phyloP scores from a whole-genome alignment of 1,140 invertebrate species.

The Lasaia peninsularis region DNA sequence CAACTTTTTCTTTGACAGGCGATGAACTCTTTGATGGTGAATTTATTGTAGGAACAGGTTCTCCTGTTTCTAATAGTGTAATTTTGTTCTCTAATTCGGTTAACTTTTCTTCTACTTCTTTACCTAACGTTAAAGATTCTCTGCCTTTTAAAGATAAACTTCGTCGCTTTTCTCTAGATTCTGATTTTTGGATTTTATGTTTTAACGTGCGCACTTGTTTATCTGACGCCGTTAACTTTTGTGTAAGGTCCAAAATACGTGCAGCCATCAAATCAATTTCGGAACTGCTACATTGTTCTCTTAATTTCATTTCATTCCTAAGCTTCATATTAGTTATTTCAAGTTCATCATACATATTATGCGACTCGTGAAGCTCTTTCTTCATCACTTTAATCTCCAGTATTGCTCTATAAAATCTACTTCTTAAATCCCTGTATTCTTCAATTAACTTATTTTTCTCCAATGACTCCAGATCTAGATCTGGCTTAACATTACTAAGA shows the following conservation, averaged over 20 bases:
- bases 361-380: slow-evolving; percentile 87
- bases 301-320: slow-evolving; percentile 83
- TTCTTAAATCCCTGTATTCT: slow-evolving; percentile 86
- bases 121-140: slow-evolving; percentile 87
- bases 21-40: slow-evolving; percentile 73
- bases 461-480: slow-evolving; percentile 84
- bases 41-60: slow-evolving; percentile 64
- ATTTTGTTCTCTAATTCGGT: slow-evolving; percentile 88
- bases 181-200: slow-evolving; percentile 87
- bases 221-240: slow-evolving; percentile 88
- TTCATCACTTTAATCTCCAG: slow-evolving; percentile 90
- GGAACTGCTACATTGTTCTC: slow-evolving; percentile 83
- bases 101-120: slow-evolving; percentile 90
- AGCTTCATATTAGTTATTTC: slow-evolving; percentile 86
- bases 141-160: slow-evolving; percentile 89
- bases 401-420: slow-evolving; percentile 88
- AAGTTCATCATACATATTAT: slow-evolving; percentile 87
- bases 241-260: slow-evolving; percentile 90
- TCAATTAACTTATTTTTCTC: slow-evolving; percentile 88
- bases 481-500: slow-evolving; percentile 87
- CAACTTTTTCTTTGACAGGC: slow-evolving; percentile 72
- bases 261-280: slow-evolving; percentile 89
- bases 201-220: slow-evolving; percentile 88
- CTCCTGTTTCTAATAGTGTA: slow-evolving; percentile 79
- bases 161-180: slow-evolving; percentile 86